phyloP scores from a whole-genome alignment of 2,113 vertebrate species.

The Ammodytes dubius region DNA sequence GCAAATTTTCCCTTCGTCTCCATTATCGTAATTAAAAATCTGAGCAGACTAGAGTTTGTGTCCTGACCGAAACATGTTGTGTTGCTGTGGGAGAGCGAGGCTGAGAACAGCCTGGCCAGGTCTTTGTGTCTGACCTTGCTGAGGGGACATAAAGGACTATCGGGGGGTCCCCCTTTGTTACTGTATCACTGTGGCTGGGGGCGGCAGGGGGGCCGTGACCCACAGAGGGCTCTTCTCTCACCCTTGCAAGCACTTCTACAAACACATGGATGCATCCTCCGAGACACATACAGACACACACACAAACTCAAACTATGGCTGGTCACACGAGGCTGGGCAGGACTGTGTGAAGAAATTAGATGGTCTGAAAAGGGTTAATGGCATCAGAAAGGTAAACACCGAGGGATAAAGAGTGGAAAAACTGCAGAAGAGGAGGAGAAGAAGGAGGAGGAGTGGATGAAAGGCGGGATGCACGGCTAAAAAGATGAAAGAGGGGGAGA shows the following conservation, averaged over 20 bases:
- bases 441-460: constrained; percentile 60
- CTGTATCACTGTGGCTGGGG: constrained; percentile 78
- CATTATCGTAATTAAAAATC: background rate
- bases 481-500: constrained; percentile 73
- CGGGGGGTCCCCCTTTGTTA: constrained; percentile 79
- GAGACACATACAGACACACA: constrained; percentile 48
- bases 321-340: constrained; percentile 79
- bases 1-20: background rate
- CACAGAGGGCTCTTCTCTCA: constrained; percentile 80
- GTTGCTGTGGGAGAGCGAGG: constrained; percentile 50
- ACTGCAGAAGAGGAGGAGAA: constrained; percentile 43
- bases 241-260: constrained; percentile 82
- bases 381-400: constrained; percentile 77
- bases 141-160: constrained; percentile 62
- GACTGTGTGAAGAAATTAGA: constrained; percentile 70
- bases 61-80: constrained; percentile 12
- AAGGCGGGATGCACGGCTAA: constrained; percentile 58
- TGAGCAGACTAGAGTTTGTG: constrained; percentile 5
- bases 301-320: constrained; percentile 47
- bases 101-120: constrained; percentile 72
- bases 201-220: constrained; percentile 72
- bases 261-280: constrained; percentile 69
- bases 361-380: constrained; percentile 75
- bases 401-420: constrained; percentile 64
- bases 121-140: constrained; percentile 81